phyloP scores from a whole-genome alignment of 1,140 invertebrate genomes.

The Leptinotarsa undecemlineata region DNA sequence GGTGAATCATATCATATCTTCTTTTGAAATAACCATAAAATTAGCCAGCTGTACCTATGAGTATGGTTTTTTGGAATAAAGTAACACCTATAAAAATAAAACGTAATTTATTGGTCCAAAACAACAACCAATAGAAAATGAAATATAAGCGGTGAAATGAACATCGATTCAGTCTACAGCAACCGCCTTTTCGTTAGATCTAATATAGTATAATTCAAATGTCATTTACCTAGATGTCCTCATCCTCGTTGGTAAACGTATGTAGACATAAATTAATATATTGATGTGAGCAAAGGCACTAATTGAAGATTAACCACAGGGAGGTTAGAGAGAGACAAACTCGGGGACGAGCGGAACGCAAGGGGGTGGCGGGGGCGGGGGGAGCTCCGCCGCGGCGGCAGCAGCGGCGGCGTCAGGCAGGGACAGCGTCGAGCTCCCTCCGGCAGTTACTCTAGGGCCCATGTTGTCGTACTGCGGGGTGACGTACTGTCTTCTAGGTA shows the following conservation, averaged over 20 bases:
- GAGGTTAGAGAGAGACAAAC: conserved; percentile 55
- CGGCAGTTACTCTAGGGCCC: conserved; percentile 84
- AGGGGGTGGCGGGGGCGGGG: conserved; percentile 58
- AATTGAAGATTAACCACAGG: conserved; percentile 56
- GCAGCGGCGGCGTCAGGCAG: conserved; percentile 66
- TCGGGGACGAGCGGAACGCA: conserved; percentile 51
- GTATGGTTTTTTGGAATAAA: not conserved
- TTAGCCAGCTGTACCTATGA: no score
- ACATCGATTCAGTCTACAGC: not conserved
- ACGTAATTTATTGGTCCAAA: conserved; percentile 3
- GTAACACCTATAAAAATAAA: not conserved
- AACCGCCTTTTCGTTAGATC: not conserved
- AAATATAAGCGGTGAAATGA: not conserved
- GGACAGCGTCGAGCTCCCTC: conserved; percentile 80
- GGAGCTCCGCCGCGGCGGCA: conserved; percentile 56
- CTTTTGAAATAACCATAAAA: no score
- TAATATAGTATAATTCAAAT: not conserved
- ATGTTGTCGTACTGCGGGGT: conserved; percentile 77
- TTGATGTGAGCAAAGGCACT: conserved; percentile 56
- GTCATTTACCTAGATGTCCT: conserved; percentile 18
- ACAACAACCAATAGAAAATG: not conserved
- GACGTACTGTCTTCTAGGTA: conserved; percentile 54
- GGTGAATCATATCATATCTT: no score
- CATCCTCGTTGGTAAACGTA: conserved; percentile 30
- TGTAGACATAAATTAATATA: conserved; percentile 39